Base-by-base conservation (phyloP, 1,140 invertebrate species). In the Drosophila grimshawi region DNA sequence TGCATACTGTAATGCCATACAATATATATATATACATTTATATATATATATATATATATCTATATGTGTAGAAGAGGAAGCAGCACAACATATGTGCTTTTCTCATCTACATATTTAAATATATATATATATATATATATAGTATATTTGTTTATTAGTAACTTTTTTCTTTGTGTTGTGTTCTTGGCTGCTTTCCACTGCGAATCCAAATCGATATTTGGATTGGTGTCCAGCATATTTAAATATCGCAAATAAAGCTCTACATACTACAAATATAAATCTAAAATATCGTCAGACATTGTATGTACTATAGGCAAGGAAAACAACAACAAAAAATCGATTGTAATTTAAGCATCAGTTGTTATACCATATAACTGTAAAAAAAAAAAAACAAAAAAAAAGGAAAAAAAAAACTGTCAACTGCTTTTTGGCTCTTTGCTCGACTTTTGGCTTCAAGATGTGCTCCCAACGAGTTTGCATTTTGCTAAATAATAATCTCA, bases 381-480 rank as follows among this genome's bases (percentile, higher is more conserved):
- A 7, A 8, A 7, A 39, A 39, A 10, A 7, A 39, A n/a, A n/a
- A n/a, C n/a, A n/a, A n/a, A n/a, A n/a, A n/a, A n/a, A n/a, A n/a
- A n/a, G 6, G 8, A 7, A 39, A 39, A 6, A 7, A 39, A 39
- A 39, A 39, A 46, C 39, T 57, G 19, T 39, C 6, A 70, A 43
- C 35, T 56, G 61, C 53, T 55, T 71, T 65, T 64, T 56, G 68
- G 65, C 66, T 69, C 39, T 52, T 63, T 55, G 67, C 49, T 70
- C 68, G 53, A 62, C 46, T 66, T 66, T 56, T 52, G 53, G 61
- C 68, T 71, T 65, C 52, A 71, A 71, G 52, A 57, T 71, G 68
- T 57, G 62, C 68, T 71, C 68, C 70, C 70, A 73, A 73, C 70
- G 64, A 73, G 70, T 73, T 73, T 73, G 70, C 64, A 73, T 73